Percentiles rank a stretch among this genome's conserved stretches.
phyloP scores from a whole-genome alignment of 2,888 invertebrate species.

The Choreutis nemorana region DNA sequence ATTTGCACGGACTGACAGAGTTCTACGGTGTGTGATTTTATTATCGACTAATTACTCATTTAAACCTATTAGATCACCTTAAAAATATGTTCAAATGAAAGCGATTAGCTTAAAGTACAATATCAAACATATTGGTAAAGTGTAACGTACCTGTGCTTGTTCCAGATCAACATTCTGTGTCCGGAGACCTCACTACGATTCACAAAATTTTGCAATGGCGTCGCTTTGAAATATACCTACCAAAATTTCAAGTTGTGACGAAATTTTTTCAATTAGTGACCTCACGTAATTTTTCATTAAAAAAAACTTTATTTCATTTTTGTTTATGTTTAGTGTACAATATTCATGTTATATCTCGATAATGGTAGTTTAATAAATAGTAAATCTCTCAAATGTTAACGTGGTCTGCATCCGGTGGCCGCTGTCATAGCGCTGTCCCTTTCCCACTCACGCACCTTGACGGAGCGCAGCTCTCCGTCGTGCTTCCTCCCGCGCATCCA shows the following conservation, averaged over 20 bases:
- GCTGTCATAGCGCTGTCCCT: slow-evolving; percentile 61
- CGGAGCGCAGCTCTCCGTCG: slow-evolving; percentile 58
- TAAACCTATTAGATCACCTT: slow-evolving; percentile 48
- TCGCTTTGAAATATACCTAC: slow-evolving; percentile 46
- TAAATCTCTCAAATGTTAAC: slow-evolving; percentile 61
- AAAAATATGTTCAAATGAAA: slow-evolving; percentile 53
- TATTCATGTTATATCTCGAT: slow-evolving; percentile 26
- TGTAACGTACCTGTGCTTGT: slow-evolving; percentile 58
- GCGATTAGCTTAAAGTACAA: slow-evolving; percentile 24
- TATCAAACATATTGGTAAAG: slow-evolving; percentile 43
- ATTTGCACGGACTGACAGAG: slow-evolving; percentile 75
- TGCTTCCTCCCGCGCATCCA: slow-evolving; percentile 51
- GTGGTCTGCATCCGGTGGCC: slow-evolving; percentile 54
- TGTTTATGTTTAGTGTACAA: slow-evolving; percentile 23
- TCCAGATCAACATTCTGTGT: slow-evolving; percentile 61
- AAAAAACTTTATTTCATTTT: slow-evolving; percentile 25
- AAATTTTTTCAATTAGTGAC: slow-evolving; percentile 22
- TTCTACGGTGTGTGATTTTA: slow-evolving; percentile 65
- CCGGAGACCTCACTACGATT: slow-evolving; percentile 57
- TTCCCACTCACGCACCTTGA: slow-evolving; percentile 58
- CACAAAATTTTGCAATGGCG: slow-evolving; percentile 61
- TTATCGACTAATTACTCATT: slow-evolving; percentile 38
- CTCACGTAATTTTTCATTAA: slow-evolving; percentile 16
- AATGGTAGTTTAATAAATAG: slow-evolving; percentile 36
- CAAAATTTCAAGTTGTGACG: slow-evolving; percentile 34